These are phyloP conservation scores for Pogonocherus hispidulus DNA, from an alignment of 2,888 invertebrate species.

Conservation along the genomic window DNA sequence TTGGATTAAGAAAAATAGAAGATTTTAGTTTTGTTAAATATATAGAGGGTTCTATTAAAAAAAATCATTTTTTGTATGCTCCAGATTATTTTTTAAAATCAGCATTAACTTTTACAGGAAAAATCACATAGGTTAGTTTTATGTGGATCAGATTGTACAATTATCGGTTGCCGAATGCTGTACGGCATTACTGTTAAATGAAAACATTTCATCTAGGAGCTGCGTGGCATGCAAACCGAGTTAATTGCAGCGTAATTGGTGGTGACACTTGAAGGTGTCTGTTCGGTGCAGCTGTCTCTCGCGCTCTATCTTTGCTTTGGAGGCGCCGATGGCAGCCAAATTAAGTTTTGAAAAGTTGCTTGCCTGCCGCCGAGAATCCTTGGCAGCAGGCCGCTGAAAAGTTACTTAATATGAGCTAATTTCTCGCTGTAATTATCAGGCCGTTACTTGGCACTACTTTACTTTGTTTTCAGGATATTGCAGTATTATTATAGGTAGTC, in stretches of 20 bases:
- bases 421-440: slow-evolving; percentile 8
- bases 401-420: slow-evolving; percentile 21
- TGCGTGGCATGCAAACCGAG: slow-evolving; percentile 22
- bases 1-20: too few relatives aligned
- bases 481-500: too few relatives aligned
- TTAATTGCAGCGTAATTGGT: slow-evolving; percentile 32
- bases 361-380: slow-evolving; percentile 1
- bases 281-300: slow-evolving; percentile 32
- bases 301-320: slow-evolving; percentile 26
- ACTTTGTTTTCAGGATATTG: too few relatives aligned
- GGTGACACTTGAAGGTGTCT: slow-evolving; percentile 35
- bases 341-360: slow-evolving; percentile 32
- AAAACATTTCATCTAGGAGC: slow-evolving; percentile 13
- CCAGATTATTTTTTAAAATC: too few relatives aligned
- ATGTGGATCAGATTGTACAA: too few relatives aligned
- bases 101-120: too few relatives aligned
- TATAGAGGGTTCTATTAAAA: too few relatives aligned
- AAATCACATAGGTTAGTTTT: too few relatives aligned
- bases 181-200: not conserved
- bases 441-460: not conserved
- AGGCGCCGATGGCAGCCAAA: slow-evolving; percentile 24
- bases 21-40: too few relatives aligned
- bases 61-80: too few relatives aligned
- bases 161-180: not conserved
- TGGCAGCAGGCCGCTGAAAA: slow-evolving; percentile 12